Evolutionary conservation across 2,888 invertebrate species (phyloP), one percentile per base, ranked within the genome.

Genomic region (Cheilosia scutellata): DNA sequence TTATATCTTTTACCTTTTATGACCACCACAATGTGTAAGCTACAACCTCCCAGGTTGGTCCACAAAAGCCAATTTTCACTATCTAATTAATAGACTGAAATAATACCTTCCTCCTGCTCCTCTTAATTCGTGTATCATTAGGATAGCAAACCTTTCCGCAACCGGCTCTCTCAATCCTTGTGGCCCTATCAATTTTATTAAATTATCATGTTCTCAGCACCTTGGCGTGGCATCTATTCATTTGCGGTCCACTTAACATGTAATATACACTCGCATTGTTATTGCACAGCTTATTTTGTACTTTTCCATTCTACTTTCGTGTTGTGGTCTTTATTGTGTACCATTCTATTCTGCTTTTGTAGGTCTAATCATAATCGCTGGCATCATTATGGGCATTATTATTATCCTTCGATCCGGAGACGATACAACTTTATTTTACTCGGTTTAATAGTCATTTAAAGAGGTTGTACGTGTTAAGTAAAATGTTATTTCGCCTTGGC

Each of bases 391-490:
- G 74, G 58, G 79, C 66, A 76, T 66, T 71, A 72, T 82, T 80
- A 77, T 70, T 27, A 72, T 76, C 65, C 80, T 72, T 76, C 74
- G 78, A 77, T 74, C 55, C 60, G 9, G 31, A 63, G 60, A 77
- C 62, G 76, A 74, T 63, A 82, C 82, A 74, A 86, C 80, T 76
- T 86, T 82, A 86, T 82, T 65, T 53, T 68, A 63, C 68, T 82
- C 42, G 53, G 76, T 44, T 86, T 82, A 77, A 74, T 86, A 53
- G 86, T 66, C 76, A 77, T 82, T 86, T 82, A 80, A 86, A 72
- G 63, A 86, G 80, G 76, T 68, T 82, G 86, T 86, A 86, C 86
- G 86, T 86, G 86, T 82, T 71, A 82, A 79, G 63, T 62, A 77
- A 83, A 62, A 51, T 74, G 78, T 63, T 55, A 63, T 75, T 79